Percentiles rank a stretch among this genome's conserved stretches.
Evolutionary conservation across 2,888 invertebrate species (phyloP).

Genomic region (Chrysotoxum bicinctum): DNA sequence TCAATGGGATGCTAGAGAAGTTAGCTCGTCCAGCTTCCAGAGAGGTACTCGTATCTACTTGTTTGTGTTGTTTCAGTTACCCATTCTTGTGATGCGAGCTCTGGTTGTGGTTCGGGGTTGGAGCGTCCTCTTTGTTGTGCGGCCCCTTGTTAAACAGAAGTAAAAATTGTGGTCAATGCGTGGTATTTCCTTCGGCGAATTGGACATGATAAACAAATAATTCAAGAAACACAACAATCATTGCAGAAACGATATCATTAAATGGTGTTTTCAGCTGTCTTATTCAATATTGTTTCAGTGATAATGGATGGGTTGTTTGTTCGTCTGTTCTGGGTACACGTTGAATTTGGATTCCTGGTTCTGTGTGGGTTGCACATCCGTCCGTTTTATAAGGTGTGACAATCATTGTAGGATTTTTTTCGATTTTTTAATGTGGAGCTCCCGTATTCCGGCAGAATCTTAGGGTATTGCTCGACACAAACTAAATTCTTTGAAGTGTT

Average conservation of each 20-base stretch:
- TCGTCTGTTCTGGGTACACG: background rate
- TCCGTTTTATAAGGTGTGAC: too few species aligned
- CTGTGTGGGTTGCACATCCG: background rate
- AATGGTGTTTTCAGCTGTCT: slow-evolving; percentile 66
- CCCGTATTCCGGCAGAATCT: too few species aligned
- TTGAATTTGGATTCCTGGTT: background rate
- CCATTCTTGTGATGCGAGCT: slow-evolving; percentile 35
- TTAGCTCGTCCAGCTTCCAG: background rate
- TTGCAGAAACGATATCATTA: slow-evolving; percentile 63
- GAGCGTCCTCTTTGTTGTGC: slow-evolving; percentile 8
- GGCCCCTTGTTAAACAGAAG: slow-evolving; percentile 65
- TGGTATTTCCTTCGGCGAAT: slow-evolving; percentile 69
- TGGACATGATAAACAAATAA: slow-evolving; percentile 59
- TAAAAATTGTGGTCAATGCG: slow-evolving; percentile 64
- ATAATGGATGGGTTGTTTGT: slow-evolving; percentile 39
- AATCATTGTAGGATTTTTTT: too few species aligned
- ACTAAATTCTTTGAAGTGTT: too few species aligned
- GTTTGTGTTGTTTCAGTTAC: background rate
- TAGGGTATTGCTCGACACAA: too few species aligned
- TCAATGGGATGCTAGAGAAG: slow-evolving; percentile 62
- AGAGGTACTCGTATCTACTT: background rate
- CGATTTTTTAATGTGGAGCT: too few species aligned
- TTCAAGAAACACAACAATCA: slow-evolving; percentile 50
- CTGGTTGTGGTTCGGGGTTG: background rate
- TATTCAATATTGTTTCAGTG: slow-evolving; percentile 58